Evolutionary conservation across 1,140 invertebrate genomes (phyloP).

Genomic region (Philaenus spumarius): DNA sequence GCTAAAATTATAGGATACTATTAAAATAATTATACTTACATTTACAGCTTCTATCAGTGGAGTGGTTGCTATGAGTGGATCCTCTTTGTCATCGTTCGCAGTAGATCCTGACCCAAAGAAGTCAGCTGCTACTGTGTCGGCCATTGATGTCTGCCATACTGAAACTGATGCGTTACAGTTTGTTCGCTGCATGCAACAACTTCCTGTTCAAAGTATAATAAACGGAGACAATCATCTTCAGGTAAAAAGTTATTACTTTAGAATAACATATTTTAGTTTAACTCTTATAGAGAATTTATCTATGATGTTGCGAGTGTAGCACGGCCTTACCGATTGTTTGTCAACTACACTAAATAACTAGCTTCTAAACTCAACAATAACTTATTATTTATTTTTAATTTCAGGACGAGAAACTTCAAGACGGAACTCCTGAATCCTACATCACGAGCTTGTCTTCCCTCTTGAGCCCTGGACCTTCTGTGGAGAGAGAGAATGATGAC

Average conservation of each 20-base stretch:
- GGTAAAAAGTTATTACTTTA: slow-evolving; percentile 19
- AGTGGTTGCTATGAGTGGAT: slow-evolving; percentile 60
- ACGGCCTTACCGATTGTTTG: too few relatives aligned
- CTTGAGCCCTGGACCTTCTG: slow-evolving; percentile 47
- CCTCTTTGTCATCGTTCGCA: slow-evolving; percentile 53
- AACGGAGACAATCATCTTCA: slow-evolving; percentile 30
- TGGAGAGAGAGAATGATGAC: slow-evolving; percentile 54
- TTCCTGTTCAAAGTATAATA: slow-evolving; percentile 39
- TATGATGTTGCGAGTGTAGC: too few relatives aligned
- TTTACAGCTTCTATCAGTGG: slow-evolving; percentile 45
- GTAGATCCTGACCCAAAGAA: slow-evolving; percentile 47
- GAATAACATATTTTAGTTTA: background rate
- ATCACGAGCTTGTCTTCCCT: slow-evolving; percentile 37
- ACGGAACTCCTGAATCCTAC: slow-evolving; percentile 38
- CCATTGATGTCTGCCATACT: slow-evolving; percentile 47
- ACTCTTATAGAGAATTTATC: background rate
- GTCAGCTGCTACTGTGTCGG: slow-evolving; percentile 45
- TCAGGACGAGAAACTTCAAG: slow-evolving; percentile 31
- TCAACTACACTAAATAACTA: too few relatives aligned
- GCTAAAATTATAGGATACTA: too few relatives aligned
- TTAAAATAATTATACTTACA: too few relatives aligned
- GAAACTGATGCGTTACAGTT: slow-evolving; percentile 42
- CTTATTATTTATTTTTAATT: slow-evolving; percentile 4
- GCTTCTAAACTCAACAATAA: too few relatives aligned
- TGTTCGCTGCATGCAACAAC: slow-evolving; percentile 49